Evolutionary conservation across 2,797 vertebrate genomes (phyloP).

Genomic region (Rhinatrema bivittatum): DNA sequence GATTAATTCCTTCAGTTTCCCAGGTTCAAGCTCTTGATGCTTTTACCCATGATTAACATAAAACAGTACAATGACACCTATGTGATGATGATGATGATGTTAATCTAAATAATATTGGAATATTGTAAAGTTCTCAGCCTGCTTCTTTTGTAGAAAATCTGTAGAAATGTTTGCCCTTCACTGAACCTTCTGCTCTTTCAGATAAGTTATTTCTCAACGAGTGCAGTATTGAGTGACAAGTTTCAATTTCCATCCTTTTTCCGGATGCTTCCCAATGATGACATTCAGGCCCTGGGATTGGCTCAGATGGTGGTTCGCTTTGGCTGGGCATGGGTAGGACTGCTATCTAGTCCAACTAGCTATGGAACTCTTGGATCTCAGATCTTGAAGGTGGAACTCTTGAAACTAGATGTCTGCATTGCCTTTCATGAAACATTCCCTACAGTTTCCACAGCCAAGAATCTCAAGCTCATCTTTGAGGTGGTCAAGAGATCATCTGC

Average conservation of each 20-base stretch:
- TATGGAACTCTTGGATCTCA: conserved; percentile 11
- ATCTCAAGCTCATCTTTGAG: background rate
- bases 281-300: background rate
- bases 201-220: too few relatives aligned
- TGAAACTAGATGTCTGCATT: background rate
- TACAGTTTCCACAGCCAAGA: background rate
- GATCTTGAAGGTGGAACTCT: background rate
- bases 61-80: too few relatives aligned
- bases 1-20: too few relatives aligned
- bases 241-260: conserved; percentile 19
- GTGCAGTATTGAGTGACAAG: conserved; percentile 10
- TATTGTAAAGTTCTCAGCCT: too few relatives aligned
- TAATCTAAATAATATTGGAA: too few relatives aligned
- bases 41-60: too few relatives aligned
- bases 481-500: background rate
- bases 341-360: conserved; percentile 16
- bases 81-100: too few relatives aligned
- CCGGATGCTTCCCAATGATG: background rate
- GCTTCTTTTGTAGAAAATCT: too few relatives aligned
- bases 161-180: too few relatives aligned
- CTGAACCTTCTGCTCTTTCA: too few relatives aligned
- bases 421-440: too few relatives aligned
- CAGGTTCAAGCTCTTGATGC: too few relatives aligned
- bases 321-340: conserved; percentile 12
- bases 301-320: conserved; percentile 3